Percentiles rank a stretch among this genome's conserved stretches.
Conservation (phyloP, 2,888 invertebrate genomes). For the Junonia oenone region DNA sequence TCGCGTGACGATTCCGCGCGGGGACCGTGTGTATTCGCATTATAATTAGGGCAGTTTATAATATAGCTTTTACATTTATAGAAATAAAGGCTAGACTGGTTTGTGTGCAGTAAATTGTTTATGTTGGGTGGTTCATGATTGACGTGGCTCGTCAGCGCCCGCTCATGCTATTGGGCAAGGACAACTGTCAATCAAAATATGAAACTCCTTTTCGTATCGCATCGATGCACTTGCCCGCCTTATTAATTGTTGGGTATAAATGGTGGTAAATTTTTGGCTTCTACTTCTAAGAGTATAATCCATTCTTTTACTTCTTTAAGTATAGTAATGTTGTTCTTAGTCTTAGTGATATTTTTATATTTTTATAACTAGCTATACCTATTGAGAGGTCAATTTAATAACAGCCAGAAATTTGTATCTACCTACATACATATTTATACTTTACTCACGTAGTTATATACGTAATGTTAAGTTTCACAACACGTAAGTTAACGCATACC, state of each 20-base stretch:
- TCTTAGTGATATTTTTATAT: too few species aligned
- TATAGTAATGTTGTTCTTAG: too few species aligned
- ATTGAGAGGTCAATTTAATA: too few species aligned
- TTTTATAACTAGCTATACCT: too few species aligned
- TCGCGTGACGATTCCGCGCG: slow-evolving; percentile 64
- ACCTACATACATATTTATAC: not conserved
- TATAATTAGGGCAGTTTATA: slow-evolving; percentile 43
- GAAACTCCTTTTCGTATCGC: slow-evolving; percentile 65
- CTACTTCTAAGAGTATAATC: not conserved
- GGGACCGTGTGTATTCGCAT: slow-evolving; percentile 50
- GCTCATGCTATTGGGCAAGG: slow-evolving; percentile 87
- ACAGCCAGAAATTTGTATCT: not conserved
- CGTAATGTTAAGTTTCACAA: too few species aligned
- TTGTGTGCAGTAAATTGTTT: slow-evolving; percentile 42
- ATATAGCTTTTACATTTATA: slow-evolving; percentile 35
- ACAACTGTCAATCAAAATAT: slow-evolving; percentile 87
- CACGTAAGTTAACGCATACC: slow-evolving; percentile 10
- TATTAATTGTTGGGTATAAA: slow-evolving; percentile 18
- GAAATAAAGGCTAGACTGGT: slow-evolving; percentile 47
- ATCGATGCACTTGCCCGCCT: slow-evolving; percentile 44
- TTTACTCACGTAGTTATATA: too few species aligned
- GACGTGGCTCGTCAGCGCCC: slow-evolving; percentile 89
- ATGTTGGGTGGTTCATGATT: slow-evolving; percentile 78
- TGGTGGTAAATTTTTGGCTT: not conserved
- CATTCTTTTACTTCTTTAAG: too few species aligned